Evolutionary conservation across 2,888 invertebrate genomes (phyloP), one percentile per base, ranked within the genome.

Genomic region (Himalopsyche tibetana): DNA sequence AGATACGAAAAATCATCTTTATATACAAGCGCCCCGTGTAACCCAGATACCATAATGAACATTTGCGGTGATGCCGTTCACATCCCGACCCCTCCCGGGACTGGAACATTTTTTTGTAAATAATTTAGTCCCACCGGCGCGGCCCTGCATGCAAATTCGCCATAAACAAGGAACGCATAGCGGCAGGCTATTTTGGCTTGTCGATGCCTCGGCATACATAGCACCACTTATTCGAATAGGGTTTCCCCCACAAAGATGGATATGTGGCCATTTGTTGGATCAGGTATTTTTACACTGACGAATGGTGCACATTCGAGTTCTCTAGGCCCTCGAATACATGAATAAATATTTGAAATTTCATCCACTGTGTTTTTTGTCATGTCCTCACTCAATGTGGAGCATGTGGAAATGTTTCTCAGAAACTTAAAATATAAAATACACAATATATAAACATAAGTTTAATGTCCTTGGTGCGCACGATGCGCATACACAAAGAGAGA

Each of bases 61-160:
- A 63, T 63, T 63, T 63, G 63, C 9, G 19, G n/a, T 11, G 63
- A 28, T 28, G 8, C 19, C 5, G 19, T 63, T 63, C 63, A 63
- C 63, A 63, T 63, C 28, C 28, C 19, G 11, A 28, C 28, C 63
- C 19, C 51, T 51, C 63, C 63, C 63, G 63, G 63, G 63, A 28
- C 51, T 63, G 19, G 63, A 15, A 19, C 19, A 63, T 63, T 63
- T 63, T 63, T 63, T n/a, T 8, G 63, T 63, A 63, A 63, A 63
- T 63, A 63, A 63, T 63, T 63, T 63, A 63, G 63, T 63, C 63
- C 63, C 63, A 15, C 15, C 15, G 51, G 51, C 51, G 51, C 51
- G 51, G 15, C 63, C 63, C 63, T 63, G 63, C 63, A 63, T 63
- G 63, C 63, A 63, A 63, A 63, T 63, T 63, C 63, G 63, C 63